Percentiles rank a stretch among this genome's conserved stretches.
Conservation (phyloP, 2,888 invertebrate species). For the Linnaemya vulpina region DNA sequence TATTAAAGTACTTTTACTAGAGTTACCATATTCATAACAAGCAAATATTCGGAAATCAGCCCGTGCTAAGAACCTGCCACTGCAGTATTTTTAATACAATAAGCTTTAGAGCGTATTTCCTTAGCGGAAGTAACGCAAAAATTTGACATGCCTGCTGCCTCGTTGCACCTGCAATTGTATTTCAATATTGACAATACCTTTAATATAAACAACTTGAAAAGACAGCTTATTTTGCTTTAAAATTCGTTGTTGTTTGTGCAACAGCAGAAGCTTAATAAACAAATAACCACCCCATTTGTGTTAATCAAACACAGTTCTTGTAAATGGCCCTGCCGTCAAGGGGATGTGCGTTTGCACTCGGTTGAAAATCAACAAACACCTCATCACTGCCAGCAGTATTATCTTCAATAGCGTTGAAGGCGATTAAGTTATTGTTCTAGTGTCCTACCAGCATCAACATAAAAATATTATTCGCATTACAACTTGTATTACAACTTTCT, state of each 20-base stretch:
- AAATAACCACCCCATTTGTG: conserved; percentile 58
- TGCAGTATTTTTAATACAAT: no score
- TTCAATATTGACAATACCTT: no score
- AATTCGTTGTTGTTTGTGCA: conserved; percentile 22
- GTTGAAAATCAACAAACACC: background rate
- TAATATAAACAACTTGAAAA: background rate
- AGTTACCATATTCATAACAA: no score
- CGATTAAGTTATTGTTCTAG: conserved; percentile 13
- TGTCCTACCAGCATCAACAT: background rate
- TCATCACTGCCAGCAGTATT: background rate
- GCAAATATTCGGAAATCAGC: no score
- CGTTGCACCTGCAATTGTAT: no score
- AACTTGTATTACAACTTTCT: conserved; percentile 20
- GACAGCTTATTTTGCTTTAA: background rate
- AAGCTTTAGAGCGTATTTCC: no score
- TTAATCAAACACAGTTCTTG: background rate
- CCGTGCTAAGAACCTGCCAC: no score
- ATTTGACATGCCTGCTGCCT: no score
- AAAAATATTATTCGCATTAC: conserved; percentile 9
- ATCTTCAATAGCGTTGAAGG: background rate
- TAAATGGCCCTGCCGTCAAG: background rate
- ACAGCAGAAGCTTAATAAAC: conserved; percentile 53
- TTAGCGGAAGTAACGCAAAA: no score
- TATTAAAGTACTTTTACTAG: no score
- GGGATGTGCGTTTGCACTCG: conserved; percentile 2